phyloP scores from a whole-genome alignment of 1,140 invertebrate genomes.

The Trichonephila inaurata region DNA sequence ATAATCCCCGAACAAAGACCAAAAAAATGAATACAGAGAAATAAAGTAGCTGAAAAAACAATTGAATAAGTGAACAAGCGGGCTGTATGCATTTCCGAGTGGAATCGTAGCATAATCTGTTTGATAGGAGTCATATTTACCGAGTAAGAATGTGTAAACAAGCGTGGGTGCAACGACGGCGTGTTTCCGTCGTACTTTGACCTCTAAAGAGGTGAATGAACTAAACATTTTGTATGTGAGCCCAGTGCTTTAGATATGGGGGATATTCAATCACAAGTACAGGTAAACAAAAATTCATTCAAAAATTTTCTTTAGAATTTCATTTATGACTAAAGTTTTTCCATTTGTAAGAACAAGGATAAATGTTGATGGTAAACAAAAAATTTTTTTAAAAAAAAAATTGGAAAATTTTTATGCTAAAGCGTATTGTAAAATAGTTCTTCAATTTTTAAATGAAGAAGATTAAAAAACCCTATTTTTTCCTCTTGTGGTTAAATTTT shows the following conservation, averaged over 20 bases:
- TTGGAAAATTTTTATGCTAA: too few relatives aligned
- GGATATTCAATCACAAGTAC: too few relatives aligned
- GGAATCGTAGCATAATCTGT: background rate
- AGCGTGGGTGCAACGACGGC: background rate
- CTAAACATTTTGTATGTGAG: background rate
- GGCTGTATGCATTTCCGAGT: background rate
- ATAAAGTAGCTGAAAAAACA: constrained; percentile 5
- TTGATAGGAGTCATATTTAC: background rate
- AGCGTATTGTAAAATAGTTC: too few relatives aligned
- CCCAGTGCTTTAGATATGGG: background rate
- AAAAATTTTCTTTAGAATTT: background rate
- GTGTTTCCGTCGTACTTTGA: background rate
- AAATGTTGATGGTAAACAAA: too few relatives aligned
- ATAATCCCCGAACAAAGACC: background rate
- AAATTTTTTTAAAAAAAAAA: too few relatives aligned
- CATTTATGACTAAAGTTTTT: too few relatives aligned
- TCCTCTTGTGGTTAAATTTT: too few relatives aligned
- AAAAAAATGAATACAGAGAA: background rate
- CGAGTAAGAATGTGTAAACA: constrained; percentile 25
- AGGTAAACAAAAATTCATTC: background rate
- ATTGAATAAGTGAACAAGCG: background rate
- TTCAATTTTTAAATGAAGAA: too few relatives aligned
- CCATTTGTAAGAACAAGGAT: too few relatives aligned
- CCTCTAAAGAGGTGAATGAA: background rate
- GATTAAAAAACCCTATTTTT: too few relatives aligned